These are phyloP conservation scores for Gastrophysa polygoni DNA, from an alignment of 2,888 invertebrate species.

Conservation along the genomic window DNA sequence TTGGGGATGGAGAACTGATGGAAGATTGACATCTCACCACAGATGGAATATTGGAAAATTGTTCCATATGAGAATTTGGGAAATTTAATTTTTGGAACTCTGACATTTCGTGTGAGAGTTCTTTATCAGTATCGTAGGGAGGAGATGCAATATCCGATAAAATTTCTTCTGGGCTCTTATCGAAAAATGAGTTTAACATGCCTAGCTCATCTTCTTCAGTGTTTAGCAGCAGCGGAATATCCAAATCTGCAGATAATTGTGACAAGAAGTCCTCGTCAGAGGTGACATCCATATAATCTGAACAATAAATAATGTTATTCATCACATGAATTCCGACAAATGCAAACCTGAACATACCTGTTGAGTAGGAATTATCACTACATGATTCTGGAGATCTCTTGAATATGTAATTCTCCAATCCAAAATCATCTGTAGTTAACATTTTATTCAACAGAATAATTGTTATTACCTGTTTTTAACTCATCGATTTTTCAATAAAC, in stretches of 20 bases:
- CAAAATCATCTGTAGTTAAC: conserved; percentile 50
- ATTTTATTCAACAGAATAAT: conserved; percentile 21
- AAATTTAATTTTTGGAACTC: conserved; percentile 43
- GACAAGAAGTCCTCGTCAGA: conserved; percentile 56
- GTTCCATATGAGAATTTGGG: conserved; percentile 41
- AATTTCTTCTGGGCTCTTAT: conserved; percentile 53
- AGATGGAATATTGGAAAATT: conserved; percentile 42
- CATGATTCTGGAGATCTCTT: conserved; percentile 53
- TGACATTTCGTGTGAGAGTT: conserved; percentile 30
- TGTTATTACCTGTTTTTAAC: background rate
- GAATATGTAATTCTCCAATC: conserved; percentile 48
- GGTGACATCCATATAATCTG: conserved; percentile 49
- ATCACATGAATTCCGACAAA: background rate
- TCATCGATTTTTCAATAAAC: background rate
- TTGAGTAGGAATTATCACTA: conserved; percentile 48
- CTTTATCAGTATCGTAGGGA: conserved; percentile 33
- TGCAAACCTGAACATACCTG: conserved; percentile 40
- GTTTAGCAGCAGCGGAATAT: conserved; percentile 54
- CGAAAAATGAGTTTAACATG: conserved; percentile 52
- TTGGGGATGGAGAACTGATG: conserved; percentile 37
- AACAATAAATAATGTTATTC: conserved; percentile 25
- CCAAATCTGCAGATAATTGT: conserved; percentile 53
- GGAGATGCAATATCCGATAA: conserved; percentile 50
- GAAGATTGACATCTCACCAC: conserved; percentile 48
- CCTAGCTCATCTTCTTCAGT: conserved; percentile 52